phyloP scores from a whole-genome alignment of 2,113 vertebrate species.

The Pterocles gutturalis region DNA sequence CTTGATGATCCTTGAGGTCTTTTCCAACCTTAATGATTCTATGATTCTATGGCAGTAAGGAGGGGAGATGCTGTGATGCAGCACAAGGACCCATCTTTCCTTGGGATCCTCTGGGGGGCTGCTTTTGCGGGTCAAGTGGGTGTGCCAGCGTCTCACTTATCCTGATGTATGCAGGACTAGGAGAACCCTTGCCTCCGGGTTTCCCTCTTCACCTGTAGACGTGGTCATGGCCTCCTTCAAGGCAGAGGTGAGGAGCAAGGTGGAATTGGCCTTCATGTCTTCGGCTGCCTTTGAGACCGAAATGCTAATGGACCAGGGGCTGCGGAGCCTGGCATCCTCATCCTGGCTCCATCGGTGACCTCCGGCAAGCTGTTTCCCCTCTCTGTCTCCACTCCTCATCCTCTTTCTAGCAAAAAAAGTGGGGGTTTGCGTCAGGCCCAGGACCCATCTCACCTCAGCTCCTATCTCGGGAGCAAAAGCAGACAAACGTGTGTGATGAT shows the following conservation, averaged over 20 bases:
- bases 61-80: background rate
- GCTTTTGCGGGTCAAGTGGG: background rate
- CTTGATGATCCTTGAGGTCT: no score
- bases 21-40: no score
- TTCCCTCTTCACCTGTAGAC: background rate
- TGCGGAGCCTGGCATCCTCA: background rate
- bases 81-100: background rate
- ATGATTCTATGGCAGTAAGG: background rate
- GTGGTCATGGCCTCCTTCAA: background rate
- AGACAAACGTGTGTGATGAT: fast-evolving
- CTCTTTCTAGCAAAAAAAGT: background rate
- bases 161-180: fast-evolving
- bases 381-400: background rate
- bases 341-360: background rate
- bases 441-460: background rate
- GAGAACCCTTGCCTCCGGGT: background rate
- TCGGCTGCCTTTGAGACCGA: background rate
- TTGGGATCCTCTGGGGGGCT: background rate
- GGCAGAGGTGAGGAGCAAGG: background rate
- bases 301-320: background rate
- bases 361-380: background rate
- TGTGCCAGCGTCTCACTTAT: fast-evolving
- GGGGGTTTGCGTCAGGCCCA: background rate
- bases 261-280: background rate
- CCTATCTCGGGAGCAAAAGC: background rate